phyloP scores from a whole-genome alignment of 2,888 invertebrate species.

The Sussaba pulchella region DNA sequence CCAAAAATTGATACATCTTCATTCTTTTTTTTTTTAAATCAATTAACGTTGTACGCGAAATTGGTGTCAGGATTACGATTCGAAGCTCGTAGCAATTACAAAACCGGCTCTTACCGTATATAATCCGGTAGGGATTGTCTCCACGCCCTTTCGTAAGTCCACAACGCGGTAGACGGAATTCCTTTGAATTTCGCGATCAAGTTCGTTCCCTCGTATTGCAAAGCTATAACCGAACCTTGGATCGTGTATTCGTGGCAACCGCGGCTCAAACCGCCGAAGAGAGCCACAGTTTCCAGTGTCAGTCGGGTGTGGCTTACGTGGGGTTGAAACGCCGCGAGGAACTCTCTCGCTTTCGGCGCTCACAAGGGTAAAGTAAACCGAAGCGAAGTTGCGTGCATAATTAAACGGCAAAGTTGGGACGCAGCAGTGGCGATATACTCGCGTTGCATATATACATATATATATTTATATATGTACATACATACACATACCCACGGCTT shows the following conservation, averaged over 20 bases:
- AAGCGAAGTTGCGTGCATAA: slow-evolving; percentile 78
- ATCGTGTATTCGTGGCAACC: slow-evolving; percentile 37
- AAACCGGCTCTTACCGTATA: slow-evolving; percentile 20
- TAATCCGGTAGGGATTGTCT: slow-evolving; percentile 39
- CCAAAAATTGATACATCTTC: not conserved
- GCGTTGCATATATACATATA: not conserved
- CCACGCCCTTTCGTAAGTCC: slow-evolving; percentile 1
- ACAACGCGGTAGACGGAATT: slow-evolving; percentile 7
- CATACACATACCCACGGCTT: slow-evolving; percentile 37
- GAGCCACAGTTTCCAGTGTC: slow-evolving; percentile 60
- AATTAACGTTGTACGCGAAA: not conserved
- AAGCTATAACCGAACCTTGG: slow-evolving; percentile 18
- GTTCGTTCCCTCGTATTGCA: slow-evolving; percentile 19
- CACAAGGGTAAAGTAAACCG: slow-evolving; percentile 75
- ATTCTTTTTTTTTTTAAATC: not conserved
- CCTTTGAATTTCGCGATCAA: slow-evolving; percentile 9
- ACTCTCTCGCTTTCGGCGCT: slow-evolving; percentile 27
- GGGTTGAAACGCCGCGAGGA: slow-evolving; percentile 3
- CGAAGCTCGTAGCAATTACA: slow-evolving; percentile 6
- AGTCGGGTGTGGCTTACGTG: slow-evolving; percentile 59
- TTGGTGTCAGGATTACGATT: not conserved
- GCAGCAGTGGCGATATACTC: slow-evolving; percentile 63
- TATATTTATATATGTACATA: not conserved
- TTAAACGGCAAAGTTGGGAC: slow-evolving; percentile 78
- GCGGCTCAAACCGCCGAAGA: slow-evolving; percentile 55